These are phyloP conservation scores for Stegodyphus dumicola DNA, from an alignment of 1,140 invertebrate genomes.

Conservation along the genomic window DNA sequence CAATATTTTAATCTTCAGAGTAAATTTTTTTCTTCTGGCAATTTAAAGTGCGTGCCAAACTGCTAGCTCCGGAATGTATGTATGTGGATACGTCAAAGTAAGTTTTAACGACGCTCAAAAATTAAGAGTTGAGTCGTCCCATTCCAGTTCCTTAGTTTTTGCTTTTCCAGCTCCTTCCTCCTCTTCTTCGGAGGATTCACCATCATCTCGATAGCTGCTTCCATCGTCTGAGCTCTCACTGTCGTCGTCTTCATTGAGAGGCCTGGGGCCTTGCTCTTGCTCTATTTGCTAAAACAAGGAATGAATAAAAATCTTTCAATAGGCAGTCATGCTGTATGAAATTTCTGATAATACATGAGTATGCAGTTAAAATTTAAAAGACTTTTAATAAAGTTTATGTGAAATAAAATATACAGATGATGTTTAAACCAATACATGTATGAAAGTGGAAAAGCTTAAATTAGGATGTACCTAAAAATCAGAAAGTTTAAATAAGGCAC, in stretches of 20 bases:
- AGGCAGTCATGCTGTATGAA: too few species aligned
- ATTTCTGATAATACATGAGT: too few species aligned
- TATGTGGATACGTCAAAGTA: slow-evolving; percentile 52
- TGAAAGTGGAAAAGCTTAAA: too few species aligned
- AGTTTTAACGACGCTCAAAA: slow-evolving; percentile 68
- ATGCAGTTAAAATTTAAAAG: too few species aligned
- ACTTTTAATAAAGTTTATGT: too few species aligned
- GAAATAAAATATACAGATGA: too few species aligned
- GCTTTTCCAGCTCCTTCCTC: slow-evolving; percentile 68
- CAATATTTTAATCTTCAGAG: slow-evolving; percentile 36
- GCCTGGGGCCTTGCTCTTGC: slow-evolving; percentile 67
- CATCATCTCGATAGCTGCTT: slow-evolving; percentile 71
- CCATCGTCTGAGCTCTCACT: slow-evolving; percentile 73
- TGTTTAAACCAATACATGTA: too few species aligned
- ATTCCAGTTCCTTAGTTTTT: slow-evolving; percentile 72
- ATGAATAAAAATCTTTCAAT: too few species aligned
- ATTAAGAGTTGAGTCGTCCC: slow-evolving; percentile 76
- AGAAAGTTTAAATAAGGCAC: too few species aligned
- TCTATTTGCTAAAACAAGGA: slow-evolving; percentile 66
- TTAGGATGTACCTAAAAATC: too few species aligned
- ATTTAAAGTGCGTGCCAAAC: slow-evolving; percentile 36
- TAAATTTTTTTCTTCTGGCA: slow-evolving; percentile 16
- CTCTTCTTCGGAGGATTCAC: slow-evolving; percentile 72
- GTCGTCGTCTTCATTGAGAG: slow-evolving; percentile 71
- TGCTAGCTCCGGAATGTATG: slow-evolving; percentile 59